Evolutionary conservation across 2,113 vertebrate genomes (phyloP).

Genomic region (Murina feae): DNA sequence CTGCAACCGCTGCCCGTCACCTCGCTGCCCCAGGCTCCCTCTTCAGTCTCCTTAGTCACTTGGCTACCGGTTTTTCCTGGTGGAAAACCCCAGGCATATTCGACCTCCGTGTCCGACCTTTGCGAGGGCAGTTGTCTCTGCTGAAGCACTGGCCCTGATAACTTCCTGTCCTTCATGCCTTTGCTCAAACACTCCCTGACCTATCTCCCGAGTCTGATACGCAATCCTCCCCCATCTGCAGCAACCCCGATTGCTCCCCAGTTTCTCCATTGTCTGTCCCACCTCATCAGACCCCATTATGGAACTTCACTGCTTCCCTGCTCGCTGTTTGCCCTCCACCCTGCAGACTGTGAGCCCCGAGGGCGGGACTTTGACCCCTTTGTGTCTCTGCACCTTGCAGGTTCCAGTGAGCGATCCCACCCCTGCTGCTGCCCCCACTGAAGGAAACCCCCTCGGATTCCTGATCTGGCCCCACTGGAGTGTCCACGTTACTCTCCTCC

Average conservation of each 20-base stretch:
- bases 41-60: too few relatives aligned
- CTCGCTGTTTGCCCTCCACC: background rate
- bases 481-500: background rate
- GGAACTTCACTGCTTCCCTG: background rate
- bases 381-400: background rate
- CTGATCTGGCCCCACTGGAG: too few relatives aligned
- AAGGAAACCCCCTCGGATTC: background rate
- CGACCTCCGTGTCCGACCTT: background rate
- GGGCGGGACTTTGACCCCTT: background rate
- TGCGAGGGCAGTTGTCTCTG: background rate
- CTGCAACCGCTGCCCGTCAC: background rate
- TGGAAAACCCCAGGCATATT: background rate
- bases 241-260: background rate
- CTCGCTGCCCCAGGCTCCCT: background rate
- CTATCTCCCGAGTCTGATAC: background rate
- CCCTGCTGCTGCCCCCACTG: background rate
- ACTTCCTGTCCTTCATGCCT: background rate
- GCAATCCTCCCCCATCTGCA: background rate
- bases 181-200: background rate
- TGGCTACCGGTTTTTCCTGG: background rate
- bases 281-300: background rate
- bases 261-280: background rate
- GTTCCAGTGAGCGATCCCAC: background rate
- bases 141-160: background rate
- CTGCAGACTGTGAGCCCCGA: background rate